A percentile compares a stretch with the other conserved stretches of the same genome.
Evolutionary conservation across 1,140 invertebrate genomes (phyloP).

Genomic region (Leptopilina boulardi): DNA sequence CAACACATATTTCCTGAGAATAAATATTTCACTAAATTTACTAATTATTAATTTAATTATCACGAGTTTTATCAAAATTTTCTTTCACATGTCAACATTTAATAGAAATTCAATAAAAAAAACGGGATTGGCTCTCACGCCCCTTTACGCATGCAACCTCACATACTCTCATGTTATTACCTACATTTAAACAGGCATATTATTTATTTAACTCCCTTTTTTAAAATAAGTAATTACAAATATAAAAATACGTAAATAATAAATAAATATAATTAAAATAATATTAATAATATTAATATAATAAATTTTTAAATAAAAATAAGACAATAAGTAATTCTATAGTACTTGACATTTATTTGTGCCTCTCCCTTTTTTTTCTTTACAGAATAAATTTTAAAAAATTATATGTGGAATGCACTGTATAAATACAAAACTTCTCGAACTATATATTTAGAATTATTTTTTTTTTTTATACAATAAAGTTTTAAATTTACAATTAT

Average conservation of each 20-base stretch:
- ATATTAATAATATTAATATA: background rate
- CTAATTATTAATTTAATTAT: background rate
- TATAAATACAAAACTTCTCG: conserved; percentile 2
- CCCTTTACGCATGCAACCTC: background rate
- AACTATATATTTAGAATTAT: background rate
- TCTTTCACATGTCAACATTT: conserved; percentile 8
- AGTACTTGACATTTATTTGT: conserved; percentile 20
- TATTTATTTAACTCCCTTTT: too few relatives aligned
- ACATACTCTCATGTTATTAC: background rate
- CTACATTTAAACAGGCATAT: too few relatives aligned
- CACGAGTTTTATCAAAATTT: background rate
- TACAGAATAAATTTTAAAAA: background rate
- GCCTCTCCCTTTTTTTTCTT: background rate
- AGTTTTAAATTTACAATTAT: background rate
- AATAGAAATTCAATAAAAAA: background rate
- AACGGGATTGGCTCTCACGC: conserved; percentile 12
- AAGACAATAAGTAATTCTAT: background rate
- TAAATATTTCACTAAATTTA: background rate
- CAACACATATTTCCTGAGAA: conserved; percentile 1
- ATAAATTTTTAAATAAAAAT: background rate
- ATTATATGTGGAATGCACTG: conserved; percentile 3
- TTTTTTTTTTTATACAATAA: background rate
- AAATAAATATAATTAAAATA: background rate
- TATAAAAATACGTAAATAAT: too few relatives aligned
- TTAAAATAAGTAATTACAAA: too few relatives aligned